A percentile compares a stretch with the other conserved stretches of the same genome.
phyloP scores from a whole-genome alignment of 2,113 vertebrate species.

The Motacilla tschutschensis region DNA sequence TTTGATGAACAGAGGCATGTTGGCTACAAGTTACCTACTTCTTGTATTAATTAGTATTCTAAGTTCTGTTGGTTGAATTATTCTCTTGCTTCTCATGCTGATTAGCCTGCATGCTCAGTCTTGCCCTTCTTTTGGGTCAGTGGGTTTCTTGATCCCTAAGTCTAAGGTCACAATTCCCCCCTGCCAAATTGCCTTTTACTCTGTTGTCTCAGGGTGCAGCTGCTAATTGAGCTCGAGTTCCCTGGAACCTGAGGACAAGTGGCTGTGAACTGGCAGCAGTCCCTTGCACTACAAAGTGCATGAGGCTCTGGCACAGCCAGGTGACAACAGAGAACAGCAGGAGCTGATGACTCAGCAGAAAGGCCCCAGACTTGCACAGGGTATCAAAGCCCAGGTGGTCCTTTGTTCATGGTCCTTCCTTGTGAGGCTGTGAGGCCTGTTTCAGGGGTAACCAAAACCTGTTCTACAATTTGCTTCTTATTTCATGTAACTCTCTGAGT shows the following conservation, averaged over 20 bases:
- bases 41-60: not conserved
- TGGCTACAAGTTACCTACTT: not conserved
- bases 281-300: not conserved
- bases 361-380: not conserved
- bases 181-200: not conserved
- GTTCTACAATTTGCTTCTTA: not conserved
- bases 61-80: fast-evolving
- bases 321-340: not conserved
- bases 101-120: not conserved
- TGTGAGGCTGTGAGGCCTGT: not conserved
- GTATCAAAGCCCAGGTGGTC: not conserved
- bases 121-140: not conserved
- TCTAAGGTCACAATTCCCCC: fast-evolving
- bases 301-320: not conserved
- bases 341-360: not conserved
- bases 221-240: not conserved
- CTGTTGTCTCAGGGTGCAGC: not conserved
- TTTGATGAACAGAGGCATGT: not conserved
- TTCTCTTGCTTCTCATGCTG: not conserved
- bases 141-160: not conserved
- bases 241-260: not conserved
- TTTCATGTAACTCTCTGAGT: not conserved
- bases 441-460: not conserved
- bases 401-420: not conserved
- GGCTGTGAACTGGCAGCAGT: not conserved